Conservation (phyloP, 1,140 invertebrate species). For the Drosophila varians region DNA sequence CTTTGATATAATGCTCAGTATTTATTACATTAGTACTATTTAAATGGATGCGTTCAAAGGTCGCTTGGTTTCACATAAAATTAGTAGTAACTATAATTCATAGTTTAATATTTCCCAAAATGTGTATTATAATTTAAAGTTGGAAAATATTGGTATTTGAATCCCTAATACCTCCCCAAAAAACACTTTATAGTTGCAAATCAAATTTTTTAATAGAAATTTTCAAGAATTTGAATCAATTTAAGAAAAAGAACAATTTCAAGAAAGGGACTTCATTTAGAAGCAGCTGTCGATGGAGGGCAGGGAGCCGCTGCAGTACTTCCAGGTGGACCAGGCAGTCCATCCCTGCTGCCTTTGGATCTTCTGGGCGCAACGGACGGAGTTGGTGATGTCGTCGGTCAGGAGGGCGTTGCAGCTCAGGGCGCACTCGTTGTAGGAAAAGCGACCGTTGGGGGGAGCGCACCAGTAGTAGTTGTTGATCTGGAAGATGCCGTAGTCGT, state of each 20-base stretch:
- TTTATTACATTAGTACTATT: no score
- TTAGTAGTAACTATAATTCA: no score
- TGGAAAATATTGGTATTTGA: no score
- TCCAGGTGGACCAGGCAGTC: conserved; percentile 72
- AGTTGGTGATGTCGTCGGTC: conserved; percentile 56
- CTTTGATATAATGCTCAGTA: no score
- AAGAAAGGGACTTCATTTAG: conserved; percentile 24
- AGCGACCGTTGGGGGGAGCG: conserved; percentile 50
- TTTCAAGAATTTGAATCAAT: not conserved
- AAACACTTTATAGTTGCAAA: no score
- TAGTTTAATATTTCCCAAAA: no score
- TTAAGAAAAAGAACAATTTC: not conserved
- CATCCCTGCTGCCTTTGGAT: conserved; percentile 66
- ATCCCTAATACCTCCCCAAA: no score
- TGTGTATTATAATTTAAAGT: no score
- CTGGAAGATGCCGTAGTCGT: conserved; percentile 78
- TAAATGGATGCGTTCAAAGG: no score
- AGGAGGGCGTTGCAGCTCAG: conserved; percentile 57
- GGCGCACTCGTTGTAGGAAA: conserved; percentile 61
- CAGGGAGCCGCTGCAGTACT: conserved; percentile 59
- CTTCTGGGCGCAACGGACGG: conserved; percentile 68
- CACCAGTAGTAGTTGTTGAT: conserved; percentile 79
- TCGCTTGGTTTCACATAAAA: no score
- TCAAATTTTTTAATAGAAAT: not conserved
- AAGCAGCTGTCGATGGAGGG: conserved; percentile 67